These are phyloP conservation scores for Andricus grossulariae DNA, from an alignment of 1,140 invertebrate genomes.

Conservation along the genomic window DNA sequence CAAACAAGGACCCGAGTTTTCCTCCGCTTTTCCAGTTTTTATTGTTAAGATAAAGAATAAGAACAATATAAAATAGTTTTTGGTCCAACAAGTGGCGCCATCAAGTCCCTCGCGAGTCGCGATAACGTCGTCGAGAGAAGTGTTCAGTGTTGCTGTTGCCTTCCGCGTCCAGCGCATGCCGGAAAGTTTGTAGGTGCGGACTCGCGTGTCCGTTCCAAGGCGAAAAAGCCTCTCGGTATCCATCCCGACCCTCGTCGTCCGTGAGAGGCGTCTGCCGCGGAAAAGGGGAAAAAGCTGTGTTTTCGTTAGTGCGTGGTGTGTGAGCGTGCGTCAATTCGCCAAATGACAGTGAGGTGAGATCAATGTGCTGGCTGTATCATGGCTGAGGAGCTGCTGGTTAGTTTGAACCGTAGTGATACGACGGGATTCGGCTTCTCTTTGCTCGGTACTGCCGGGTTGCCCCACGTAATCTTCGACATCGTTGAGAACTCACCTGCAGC, in stretches of 20 bases:
- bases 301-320: conserved; percentile 34
- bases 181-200: conserved; percentile 10
- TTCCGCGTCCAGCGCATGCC: neutral
- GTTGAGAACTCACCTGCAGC: conserved; percentile 93
- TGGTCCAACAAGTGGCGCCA: no score
- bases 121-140: no score
- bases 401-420: conserved; percentile 87
- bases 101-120: no score
- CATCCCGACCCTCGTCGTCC: conserved; percentile 14
- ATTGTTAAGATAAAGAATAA: no score
- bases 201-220: conserved; percentile 5
- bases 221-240: conserved; percentile 1
- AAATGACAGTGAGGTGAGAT: conserved; percentile 62
- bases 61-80: no score
- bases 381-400: conserved; percentile 91
- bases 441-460: conserved; percentile 89
- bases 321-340: conserved; percentile 54
- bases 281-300: conserved; percentile 27
- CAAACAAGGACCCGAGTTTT: no score
- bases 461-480: conserved; percentile 94
- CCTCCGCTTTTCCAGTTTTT: no score
- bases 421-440: conserved; percentile 92
- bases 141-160: no score
- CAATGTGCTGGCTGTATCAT: conserved; percentile 78
- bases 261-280: neutral